phyloP scores from a whole-genome alignment of 2,113 vertebrate genomes.

The Chionis minor region DNA sequence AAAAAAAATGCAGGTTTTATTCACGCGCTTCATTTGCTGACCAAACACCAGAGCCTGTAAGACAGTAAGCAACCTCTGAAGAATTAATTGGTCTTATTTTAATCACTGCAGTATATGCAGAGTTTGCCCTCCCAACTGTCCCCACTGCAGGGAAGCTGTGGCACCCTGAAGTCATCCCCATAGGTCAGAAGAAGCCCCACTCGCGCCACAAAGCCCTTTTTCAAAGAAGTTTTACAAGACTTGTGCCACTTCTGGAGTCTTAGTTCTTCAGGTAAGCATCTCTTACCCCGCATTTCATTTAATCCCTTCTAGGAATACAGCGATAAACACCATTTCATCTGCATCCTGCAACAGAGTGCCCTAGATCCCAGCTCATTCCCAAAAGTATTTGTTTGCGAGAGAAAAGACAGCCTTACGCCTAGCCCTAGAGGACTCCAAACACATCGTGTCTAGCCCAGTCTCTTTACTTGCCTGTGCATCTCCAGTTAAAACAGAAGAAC shows the following conservation, averaged over 20 bases:
- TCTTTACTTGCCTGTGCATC: not conserved
- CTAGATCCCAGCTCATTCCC: not conserved
- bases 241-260: not conserved
- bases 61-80: not conserved
- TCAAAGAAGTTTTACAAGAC: not conserved
- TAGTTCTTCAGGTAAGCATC: not conserved
- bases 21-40: not conserved
- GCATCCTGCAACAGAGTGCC: not conserved
- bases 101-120: not conserved
- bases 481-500: not conserved
- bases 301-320: not conserved
- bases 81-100: not conserved
- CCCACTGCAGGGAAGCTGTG: not conserved
- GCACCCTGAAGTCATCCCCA: not conserved
- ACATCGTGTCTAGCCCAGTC: rapidly evolving
- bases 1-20: not conserved
- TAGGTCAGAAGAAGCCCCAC: not conserved
- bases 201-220: rapidly evolving
- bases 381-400: not conserved
- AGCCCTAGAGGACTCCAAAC: not conserved
- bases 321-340: not conserved
- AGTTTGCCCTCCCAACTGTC: not conserved
- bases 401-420: not conserved
- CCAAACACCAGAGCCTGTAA: not conserved
- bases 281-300: not conserved